Evolutionary conservation across 1,140 invertebrate genomes (phyloP).

Genomic region (Brachionus rotundiformis): DNA sequence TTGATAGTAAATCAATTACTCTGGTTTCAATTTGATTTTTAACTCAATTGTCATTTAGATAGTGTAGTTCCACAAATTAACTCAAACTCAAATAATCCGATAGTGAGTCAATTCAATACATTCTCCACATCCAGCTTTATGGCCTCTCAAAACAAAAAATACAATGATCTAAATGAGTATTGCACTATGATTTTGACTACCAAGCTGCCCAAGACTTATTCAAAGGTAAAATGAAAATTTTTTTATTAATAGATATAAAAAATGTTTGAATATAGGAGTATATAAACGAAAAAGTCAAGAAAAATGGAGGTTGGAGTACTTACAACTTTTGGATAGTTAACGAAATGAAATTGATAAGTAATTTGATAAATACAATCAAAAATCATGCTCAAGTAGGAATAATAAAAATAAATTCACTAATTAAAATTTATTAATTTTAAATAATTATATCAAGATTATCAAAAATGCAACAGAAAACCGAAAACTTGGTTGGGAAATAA

Average conservation of each 20-base stretch:
- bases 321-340: constrained; percentile 63
- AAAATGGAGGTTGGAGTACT: constrained; percentile 58
- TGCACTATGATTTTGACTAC: constrained; percentile 58
- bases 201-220: constrained; percentile 60
- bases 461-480: constrained; percentile 60
- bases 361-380: constrained; percentile 59
- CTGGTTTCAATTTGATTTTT: neutral
- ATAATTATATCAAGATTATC: constrained; percentile 57
- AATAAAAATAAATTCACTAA: neutral
- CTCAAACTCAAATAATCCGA: constrained; percentile 9
- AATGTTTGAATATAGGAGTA: too few relatives aligned
- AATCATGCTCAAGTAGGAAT: constrained; percentile 57
- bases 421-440: neutral
- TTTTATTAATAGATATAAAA: too few relatives aligned
- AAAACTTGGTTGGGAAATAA: constrained; percentile 59
- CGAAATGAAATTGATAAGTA: constrained; percentile 61
- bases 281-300: constrained; percentile 61
- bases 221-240: neutral
- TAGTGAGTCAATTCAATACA: neutral
- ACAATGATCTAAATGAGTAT: constrained; percentile 62
- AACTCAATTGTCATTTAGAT: neutral
- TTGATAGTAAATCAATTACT: constrained; percentile 56
- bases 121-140: constrained; percentile 56
- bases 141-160: constrained; percentile 60
- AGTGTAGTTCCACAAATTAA: constrained; percentile 30